Base-by-base conservation (phyloP, 2,113 vertebrate genomes). In the Mobula hypostoma region DNA sequence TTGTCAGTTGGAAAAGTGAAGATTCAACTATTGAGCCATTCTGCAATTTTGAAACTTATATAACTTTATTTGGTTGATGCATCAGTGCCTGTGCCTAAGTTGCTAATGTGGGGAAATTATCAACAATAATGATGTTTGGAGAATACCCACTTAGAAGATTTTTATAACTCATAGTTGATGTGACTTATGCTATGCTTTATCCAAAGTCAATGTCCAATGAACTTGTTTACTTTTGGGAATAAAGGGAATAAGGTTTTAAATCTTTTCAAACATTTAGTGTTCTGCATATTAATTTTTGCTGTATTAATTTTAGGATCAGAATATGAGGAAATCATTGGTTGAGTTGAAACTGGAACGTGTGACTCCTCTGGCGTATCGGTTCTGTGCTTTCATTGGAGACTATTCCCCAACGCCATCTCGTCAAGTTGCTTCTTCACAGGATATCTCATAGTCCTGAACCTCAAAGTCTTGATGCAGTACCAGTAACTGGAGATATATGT, bases 371-470 rank as follows among this genome's bases (percentile, higher is more conserved):
- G 90, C 72, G 19, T 92, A 92, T 72, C 90, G 90, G 12, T 70
- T 92, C 1, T 72, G 90, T 92, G 90, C 90, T 72, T 92, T 48
- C 32, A 72, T 72, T 92, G 90, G 90, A 72, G 90, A 92, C 2
- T 72, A 68, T 72, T 72, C 29, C 63, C 5, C 61, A 1, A 36
- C 12, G n/a, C 66, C 68, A 32, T 8, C 87, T 91, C n/a, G 21
- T 68, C 58, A 24, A 32, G 29, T 91, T 91, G 17, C 87, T 91
- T 66, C 61, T 15, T 68, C 63, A 66, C n/a, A 32, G 36, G 68
- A 63, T 29, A 1, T 2, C n/a, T n/a, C 32, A 32, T 68, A 0
- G 15, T 91, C 36, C 36, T 36, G 61, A 91, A 91, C 24, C 19
- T 15, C n/a, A 68, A 68, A n/a, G 29, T 32, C 61, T 14, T 88